These are phyloP conservation scores for Hirtodrosophila cameraria DNA, from an alignment of 2,888 invertebrate genomes.

Conservation along the genomic window DNA sequence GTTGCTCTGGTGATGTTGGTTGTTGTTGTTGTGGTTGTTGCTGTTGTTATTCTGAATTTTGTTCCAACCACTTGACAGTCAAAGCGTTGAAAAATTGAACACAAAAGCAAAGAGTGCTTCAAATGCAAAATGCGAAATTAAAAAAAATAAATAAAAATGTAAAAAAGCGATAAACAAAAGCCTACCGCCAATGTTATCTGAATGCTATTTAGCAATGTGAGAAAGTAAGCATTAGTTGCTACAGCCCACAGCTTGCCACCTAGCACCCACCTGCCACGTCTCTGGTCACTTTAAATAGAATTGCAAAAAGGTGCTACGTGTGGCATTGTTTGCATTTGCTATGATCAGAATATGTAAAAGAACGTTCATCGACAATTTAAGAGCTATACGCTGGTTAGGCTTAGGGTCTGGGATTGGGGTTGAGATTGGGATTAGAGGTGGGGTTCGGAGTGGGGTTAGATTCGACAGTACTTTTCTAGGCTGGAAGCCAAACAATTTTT, in stretches of 20 bases:
- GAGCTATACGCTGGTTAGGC: constrained; percentile 15
- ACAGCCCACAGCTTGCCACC: neutral
- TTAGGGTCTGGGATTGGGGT: neutral
- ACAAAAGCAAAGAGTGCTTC: constrained; percentile 71
- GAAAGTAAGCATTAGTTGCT: constrained; percentile 21
- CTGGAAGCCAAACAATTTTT: no score
- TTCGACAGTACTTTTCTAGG: no score
- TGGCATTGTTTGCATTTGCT: constrained; percentile 33
- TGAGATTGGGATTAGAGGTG: neutral
- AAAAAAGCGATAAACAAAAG: constrained; percentile 20
- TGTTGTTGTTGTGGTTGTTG: constrained; percentile 19
- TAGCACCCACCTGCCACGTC: neutral
- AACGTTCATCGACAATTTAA: constrained; percentile 61
- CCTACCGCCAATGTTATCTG: constrained; percentile 42
- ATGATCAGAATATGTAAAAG: constrained; percentile 27
- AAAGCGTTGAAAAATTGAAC: constrained; percentile 71
- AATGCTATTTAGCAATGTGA: constrained; percentile 17
- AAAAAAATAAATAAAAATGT: constrained; percentile 17
- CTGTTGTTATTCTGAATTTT: constrained; percentile 16
- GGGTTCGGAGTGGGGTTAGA: no score
- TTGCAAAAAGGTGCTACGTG: constrained; percentile 9
- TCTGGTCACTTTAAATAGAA: neutral
- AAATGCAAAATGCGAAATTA: constrained; percentile 47
- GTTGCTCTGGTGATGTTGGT: constrained; percentile 29
- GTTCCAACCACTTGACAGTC: constrained; percentile 65